Percentiles rank a stretch among this genome's conserved stretches.
Conservation (phyloP, 2,797 vertebrate genomes). For the Pseudopleuronectes americanus region DNA sequence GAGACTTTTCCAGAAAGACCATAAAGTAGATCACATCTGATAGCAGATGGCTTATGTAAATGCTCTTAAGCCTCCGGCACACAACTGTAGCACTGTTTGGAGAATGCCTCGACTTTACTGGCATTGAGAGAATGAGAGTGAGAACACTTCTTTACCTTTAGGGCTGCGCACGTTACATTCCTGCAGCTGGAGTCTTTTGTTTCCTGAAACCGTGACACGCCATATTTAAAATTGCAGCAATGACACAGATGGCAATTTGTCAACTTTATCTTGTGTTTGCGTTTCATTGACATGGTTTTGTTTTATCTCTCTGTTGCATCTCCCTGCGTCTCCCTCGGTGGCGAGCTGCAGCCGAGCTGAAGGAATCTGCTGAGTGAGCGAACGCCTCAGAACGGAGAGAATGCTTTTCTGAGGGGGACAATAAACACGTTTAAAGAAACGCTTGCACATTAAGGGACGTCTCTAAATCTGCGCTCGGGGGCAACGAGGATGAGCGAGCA, state of each 20-base stretch:
- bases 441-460: slow-evolving; percentile 76
- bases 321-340: slow-evolving; percentile 39
- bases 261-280: too few relatives aligned
- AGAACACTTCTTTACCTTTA: slow-evolving; percentile 24
- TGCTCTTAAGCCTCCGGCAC: not conserved
- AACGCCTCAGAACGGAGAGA: slow-evolving; percentile 54
- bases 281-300: not conserved
- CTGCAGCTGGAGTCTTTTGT: not conserved
- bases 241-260: not conserved
- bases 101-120: not conserved
- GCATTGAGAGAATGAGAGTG: slow-evolving; percentile 30
- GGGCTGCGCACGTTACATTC: slow-evolving; percentile 3
- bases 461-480: slow-evolving; percentile 80
- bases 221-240: slow-evolving; percentile 6
- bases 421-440: slow-evolving; percentile 66
- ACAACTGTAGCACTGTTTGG: slow-evolving; percentile 1
- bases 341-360: slow-evolving; percentile 50
- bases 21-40: not conserved
- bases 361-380: slow-evolving; percentile 61
- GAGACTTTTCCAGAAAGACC: too few relatives aligned
- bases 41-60: slow-evolving; percentile 10
- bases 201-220: not conserved
- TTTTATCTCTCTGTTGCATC: not conserved
- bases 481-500: slow-evolving; percentile 70
- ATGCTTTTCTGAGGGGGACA: slow-evolving; percentile 66